Evolutionary conservation across 2,888 invertebrate species (phyloP).

Genomic region (Opisthograptis luteolata): DNA sequence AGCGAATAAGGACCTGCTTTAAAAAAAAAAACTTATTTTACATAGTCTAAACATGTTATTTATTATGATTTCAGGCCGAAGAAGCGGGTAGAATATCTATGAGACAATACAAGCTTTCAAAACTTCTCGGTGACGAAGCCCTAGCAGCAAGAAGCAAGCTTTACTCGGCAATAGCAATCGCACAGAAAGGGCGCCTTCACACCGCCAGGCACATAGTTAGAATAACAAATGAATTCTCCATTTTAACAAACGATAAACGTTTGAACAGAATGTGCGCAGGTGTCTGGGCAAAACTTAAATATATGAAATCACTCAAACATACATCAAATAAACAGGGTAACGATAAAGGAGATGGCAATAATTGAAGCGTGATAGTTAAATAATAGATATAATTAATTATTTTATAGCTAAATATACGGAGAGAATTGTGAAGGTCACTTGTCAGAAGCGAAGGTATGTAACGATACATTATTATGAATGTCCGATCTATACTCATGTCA

Average conservation of each 20-base stretch:
- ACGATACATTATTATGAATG: too few species aligned
- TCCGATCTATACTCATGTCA: too few species aligned
- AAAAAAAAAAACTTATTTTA: too few species aligned
- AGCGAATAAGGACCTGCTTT: too few species aligned
- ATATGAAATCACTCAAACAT: slow-evolving; percentile 64
- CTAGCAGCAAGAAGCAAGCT: slow-evolving; percentile 92
- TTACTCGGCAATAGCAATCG: slow-evolving; percentile 93
- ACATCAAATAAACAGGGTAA: slow-evolving; percentile 31
- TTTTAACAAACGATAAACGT: slow-evolving; percentile 83
- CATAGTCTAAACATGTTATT: slow-evolving; percentile 86
- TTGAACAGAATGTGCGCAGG: slow-evolving; percentile 93
- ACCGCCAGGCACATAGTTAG: slow-evolving; percentile 86
- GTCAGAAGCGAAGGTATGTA: background rate
- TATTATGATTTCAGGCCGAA: slow-evolving; percentile 86
- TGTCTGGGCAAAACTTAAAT: slow-evolving; percentile 92
- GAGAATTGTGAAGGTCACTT: background rate
- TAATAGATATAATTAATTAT: slow-evolving; percentile 2
- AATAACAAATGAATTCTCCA: slow-evolving; percentile 63
- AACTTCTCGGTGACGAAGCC: slow-evolving; percentile 92
- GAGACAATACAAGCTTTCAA: slow-evolving; percentile 92
- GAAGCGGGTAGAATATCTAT: slow-evolving; percentile 95
- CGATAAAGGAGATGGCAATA: slow-evolving; percentile 31
- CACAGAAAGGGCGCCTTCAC: slow-evolving; percentile 90
- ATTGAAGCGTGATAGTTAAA: slow-evolving; percentile 7
- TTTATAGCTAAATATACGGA: background rate